phyloP scores from a whole-genome alignment of 2,797 vertebrate genomes.

The Leptoclinus maculatus region DNA sequence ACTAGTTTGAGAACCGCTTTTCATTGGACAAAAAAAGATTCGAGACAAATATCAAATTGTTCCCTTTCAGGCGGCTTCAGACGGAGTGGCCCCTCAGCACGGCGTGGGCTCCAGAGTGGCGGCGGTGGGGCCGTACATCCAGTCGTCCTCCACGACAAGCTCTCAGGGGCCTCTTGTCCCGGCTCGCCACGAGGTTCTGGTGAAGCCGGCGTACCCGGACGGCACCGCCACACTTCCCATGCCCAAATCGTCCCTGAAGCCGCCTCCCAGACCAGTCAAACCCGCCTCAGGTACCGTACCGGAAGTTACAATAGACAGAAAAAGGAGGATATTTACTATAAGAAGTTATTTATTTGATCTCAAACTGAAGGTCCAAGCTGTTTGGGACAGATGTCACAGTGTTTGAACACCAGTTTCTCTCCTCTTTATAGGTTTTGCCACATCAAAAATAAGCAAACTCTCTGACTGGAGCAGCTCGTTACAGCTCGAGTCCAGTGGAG shows the following conservation, averaged over 20 bases:
- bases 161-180: constrained; percentile 57
- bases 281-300: constrained; percentile 58
- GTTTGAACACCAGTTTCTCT: not conserved
- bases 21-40: not conserved
- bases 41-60: not conserved
- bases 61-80: constrained; percentile 82
- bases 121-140: constrained; percentile 95
- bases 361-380: not conserved
- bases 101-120: constrained; percentile 88
- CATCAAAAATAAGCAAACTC: constrained; percentile 59
- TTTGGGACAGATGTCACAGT: not conserved
- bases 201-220: constrained; percentile 91
- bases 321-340: not conserved
- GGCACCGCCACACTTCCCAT: constrained; percentile 82
- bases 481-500: constrained; percentile 56
- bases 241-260: constrained; percentile 65
- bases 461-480: constrained; percentile 68
- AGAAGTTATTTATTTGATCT: not conserved
- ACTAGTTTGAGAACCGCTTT: not conserved
- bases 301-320: not conserved
- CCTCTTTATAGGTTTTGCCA: constrained; percentile 49
- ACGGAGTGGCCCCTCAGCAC: constrained; percentile 82
- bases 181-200: constrained; percentile 84
- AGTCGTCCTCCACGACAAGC: constrained; percentile 82
- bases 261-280: constrained; percentile 79